Percentiles rank a stretch among this genome's conserved stretches.
These are phyloP conservation scores for Rhea americana DNA, from an alignment of 2,113 vertebrate species.

Conservation along the genomic window DNA sequence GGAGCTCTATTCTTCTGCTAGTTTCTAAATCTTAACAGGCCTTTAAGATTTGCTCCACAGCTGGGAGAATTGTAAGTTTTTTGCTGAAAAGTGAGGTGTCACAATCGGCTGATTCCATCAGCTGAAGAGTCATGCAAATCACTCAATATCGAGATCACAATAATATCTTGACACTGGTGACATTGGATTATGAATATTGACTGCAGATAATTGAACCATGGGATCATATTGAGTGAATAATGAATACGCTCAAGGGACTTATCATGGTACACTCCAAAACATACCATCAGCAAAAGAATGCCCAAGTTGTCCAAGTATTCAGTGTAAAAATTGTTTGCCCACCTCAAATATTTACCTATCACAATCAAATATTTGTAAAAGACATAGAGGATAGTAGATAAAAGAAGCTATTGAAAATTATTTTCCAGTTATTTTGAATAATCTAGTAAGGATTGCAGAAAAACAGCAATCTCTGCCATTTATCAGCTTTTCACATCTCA, in stretches of 20 bases:
- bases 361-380: neutral
- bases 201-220: neutral
- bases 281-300: neutral
- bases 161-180: neutral
- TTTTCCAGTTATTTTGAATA: neutral
- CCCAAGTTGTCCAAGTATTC: neutral
- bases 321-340: neutral
- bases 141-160: neutral
- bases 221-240: neutral
- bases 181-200: neutral
- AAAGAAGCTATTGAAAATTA: neutral
- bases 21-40: neutral
- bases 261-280: neutral
- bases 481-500: neutral
- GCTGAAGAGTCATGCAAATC: neutral
- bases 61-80: neutral
- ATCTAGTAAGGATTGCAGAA: neutral
- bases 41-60: neutral
- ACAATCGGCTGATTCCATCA: neutral
- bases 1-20: neutral
- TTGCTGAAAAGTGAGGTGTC: neutral
- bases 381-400: neutral
- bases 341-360: neutral
- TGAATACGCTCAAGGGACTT: neutral
- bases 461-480: neutral